Base-by-base conservation (phyloP, 35 echinoderm and acorn worm genomes). In the Patiria miniata region DNA sequence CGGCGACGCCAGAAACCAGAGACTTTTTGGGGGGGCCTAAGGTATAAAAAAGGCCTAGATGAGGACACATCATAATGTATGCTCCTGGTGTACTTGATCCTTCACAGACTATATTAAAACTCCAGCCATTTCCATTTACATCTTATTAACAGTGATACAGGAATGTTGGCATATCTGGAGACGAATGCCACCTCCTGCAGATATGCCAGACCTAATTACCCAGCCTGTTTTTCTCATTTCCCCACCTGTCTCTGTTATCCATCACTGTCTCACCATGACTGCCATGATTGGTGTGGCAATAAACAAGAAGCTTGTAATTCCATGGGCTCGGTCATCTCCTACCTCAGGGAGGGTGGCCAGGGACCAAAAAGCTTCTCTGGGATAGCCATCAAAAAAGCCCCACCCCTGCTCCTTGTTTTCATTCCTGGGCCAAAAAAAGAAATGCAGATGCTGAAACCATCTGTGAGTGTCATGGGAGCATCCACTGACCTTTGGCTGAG, bases 211-310 rank as follows among this genome's bases (percentile, higher is more conserved):
- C 23, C 65, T 34, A 28, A 73, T 73, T 73, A 73, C 65, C 34
- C 65, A 32, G 65, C 65, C 65, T 73, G 65, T 73, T 73, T 73
- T 73, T 26, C 65, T 73, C 65, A 73, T 73, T 73, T 32, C 65
- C 34, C 29, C 65, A 73, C 26, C 65, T 73, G 65, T 73, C 65
- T 73, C 65, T 73, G 65, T 30, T 73, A 73, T 73, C 65, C 65
- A 73, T 73, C 65, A 73, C 65, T 73, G 65, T 30, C 65, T 73
- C 34, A 73, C 2, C 26, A 73, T 21, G 65, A 73, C 34, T 32
- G 29, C 34, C 26, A 73, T 73, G 65, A 73, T 32, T 73, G 65
- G 42, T 47, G 42, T 47, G 4, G 4, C 12, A 47, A 73, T 73
- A 32, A 34, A 73, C 26, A 73, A 32, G 65, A 30, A 26, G 26